A percentile compares a stretch with the other conserved stretches of the same genome.
phyloP scores from a whole-genome alignment of 2,888 invertebrate species.

The Pegoplata infirma region DNA sequence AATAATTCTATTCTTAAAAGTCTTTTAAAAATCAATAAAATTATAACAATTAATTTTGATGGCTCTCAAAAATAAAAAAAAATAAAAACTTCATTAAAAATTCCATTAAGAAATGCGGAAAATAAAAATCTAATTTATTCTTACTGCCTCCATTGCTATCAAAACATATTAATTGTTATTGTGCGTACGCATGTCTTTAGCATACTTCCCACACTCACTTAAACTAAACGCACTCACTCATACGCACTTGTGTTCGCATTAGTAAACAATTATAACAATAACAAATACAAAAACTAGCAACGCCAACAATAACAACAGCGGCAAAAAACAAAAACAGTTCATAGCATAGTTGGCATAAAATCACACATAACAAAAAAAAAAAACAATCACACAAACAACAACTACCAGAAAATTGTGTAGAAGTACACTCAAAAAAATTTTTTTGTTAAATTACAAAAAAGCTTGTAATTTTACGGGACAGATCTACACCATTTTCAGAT shows the following conservation, averaged over 20 bases:
- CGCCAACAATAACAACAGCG: neutral
- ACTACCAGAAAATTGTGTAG: no score
- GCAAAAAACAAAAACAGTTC: constrained; percentile 41
- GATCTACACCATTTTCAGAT: no score
- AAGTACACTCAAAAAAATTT: no score
- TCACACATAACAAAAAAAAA: constrained; percentile 30
- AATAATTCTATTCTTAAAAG: no score
- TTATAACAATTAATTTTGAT: neutral
- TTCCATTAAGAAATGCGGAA: neutral
- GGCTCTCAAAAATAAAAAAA: neutral
- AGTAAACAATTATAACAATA: constrained; percentile 16
- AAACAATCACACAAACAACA: neutral
- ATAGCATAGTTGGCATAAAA: constrained; percentile 59
- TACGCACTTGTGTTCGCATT: constrained; percentile 52
- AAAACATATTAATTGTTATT: neutral
- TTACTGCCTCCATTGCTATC: neutral
- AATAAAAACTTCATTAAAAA: neutral
- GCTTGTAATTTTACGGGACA: no score
- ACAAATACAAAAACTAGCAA: no score
- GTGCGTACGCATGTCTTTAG: constrained; percentile 17
- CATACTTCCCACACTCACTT: constrained; percentile 60
- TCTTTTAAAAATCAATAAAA: no score
- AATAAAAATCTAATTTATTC: no score
- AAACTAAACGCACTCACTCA: constrained; percentile 8
- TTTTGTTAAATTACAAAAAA: no score